Base-by-base conservation (phyloP, 2,797 vertebrate genomes). In the Channallabes apus region DNA sequence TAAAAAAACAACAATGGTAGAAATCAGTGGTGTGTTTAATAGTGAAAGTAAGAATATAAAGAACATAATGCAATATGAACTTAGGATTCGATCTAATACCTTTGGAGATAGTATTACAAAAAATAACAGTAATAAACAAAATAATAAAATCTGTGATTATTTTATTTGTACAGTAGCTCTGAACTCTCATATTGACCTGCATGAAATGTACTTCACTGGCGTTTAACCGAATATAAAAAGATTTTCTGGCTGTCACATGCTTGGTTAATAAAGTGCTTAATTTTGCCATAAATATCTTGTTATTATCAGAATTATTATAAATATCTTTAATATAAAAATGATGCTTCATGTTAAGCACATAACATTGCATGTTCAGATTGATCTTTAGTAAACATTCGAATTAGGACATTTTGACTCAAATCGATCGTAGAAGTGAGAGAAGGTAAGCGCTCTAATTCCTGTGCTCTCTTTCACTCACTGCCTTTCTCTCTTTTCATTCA, bases 401-500 rank as follows among this genome's bases (percentile, higher is more conserved):
- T 51, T 11, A 46, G 11, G 24, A 12, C n/a, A 54, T 75, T 56
- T 75, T 75, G 24, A 6, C 22, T 15, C 6, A 35, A 22, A 38
- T 8, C 9, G 32, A 32, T 17, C 27, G 6, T 15, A 67, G 20
- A 18, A 7, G 7, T 18, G 15, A 32, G 17, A 22, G 18, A 41
- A 71, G 41, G 18, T 41, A 3, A 27, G 5, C 12, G 2, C 38
- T 32, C 8, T 54, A 17, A 18, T 17, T 20, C 11, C 56, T 12
- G 15, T 72, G 29, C 32, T 20, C 64, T 69, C 15, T 46, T 17
- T 15, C 17, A 46, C 2, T 24, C 32, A 27, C n/a, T 38, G 15
- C 58, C 14, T 38, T 22, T 82, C 32, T 22, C 46, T 54, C 20
- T 51, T 2, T 88, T 6, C 87, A 46, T 46, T 27, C 72, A 35